A percentile compares a stretch with the other conserved stretches of the same genome.
These are phyloP conservation scores for Laupala kohalensis DNA, from an alignment of 1,140 invertebrate species.

Conservation along the genomic window DNA sequence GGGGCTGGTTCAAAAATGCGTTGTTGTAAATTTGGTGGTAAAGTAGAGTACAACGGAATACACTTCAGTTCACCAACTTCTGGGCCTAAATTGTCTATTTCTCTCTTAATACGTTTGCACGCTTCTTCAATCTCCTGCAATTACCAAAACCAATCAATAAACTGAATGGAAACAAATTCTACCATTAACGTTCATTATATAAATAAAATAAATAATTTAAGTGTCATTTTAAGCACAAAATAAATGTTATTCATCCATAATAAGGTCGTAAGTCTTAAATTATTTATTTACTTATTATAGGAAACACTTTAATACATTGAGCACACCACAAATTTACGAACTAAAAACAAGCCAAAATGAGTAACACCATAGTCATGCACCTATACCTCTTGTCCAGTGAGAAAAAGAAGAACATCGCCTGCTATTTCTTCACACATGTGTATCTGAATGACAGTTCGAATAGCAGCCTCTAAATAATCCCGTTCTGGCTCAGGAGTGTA, in stretches of 20 bases:
- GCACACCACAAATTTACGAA: neutral
- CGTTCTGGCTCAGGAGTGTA: conserved; percentile 97
- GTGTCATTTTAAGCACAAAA: too few relatives aligned
- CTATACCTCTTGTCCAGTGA: conserved; percentile 72
- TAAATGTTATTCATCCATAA: too few relatives aligned
- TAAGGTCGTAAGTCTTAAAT: too few relatives aligned
- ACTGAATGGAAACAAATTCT: neutral
- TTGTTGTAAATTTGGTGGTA: conserved; percentile 95
- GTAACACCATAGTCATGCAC: neutral
- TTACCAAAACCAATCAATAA: neutral
- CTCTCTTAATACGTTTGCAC: conserved; percentile 92
- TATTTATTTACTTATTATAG: neutral
- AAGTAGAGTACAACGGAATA: conserved; percentile 95
- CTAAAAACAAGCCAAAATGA: neutral
- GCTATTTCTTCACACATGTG: conserved; percentile 95
- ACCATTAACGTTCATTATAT: too few relatives aligned
- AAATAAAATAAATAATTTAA: too few relatives aligned
- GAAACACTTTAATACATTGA: neutral
- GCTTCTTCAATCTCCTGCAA: conserved; percentile 95
- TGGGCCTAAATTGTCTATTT: conserved; percentile 91
- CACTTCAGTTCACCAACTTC: conserved; percentile 96
- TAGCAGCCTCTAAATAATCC: conserved; percentile 97
- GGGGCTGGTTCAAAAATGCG: conserved; percentile 94
- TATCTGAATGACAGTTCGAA: conserved; percentile 96
- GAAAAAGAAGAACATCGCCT: conserved; percentile 89